A percentile compares a stretch with the other conserved stretches of the same genome.
Evolutionary conservation across 2,797 vertebrate genomes (phyloP).

Genomic region (Urocyon cinereoargenteus): DNA sequence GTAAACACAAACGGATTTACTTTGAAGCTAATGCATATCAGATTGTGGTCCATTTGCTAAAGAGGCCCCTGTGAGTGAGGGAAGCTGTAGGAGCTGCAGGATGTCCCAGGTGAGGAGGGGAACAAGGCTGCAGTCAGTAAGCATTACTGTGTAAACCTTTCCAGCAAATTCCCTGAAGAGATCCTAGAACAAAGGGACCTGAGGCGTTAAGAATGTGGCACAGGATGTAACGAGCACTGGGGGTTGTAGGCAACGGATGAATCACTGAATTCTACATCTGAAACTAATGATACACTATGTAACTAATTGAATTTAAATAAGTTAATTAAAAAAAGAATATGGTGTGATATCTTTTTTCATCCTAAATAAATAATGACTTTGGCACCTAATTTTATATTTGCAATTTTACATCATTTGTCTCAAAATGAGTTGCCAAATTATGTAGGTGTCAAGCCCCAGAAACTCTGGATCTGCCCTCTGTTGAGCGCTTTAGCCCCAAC

Average conservation of each 20-base stretch:
- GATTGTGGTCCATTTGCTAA: neutral
- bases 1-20: neutral
- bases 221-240: too few species aligned
- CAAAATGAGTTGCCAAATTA: neutral
- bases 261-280: too few species aligned
- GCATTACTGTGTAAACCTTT: neutral
- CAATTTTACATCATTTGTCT: neutral
- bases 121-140: neutral
- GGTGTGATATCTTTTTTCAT: neutral
- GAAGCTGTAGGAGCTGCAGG: neutral
- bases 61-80: neutral
- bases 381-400: neutral
- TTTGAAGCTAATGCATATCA: constrained; percentile 17
- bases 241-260: too few species aligned
- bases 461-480: neutral
- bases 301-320: too few species aligned
- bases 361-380: constrained; percentile 1
- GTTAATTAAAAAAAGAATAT: neutral
- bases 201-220: neutral
- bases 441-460: neutral
- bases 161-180: neutral
- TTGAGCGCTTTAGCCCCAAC: neutral
- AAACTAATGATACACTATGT: too few species aligned
- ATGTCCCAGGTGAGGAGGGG: neutral
- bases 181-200: neutral